Conservation (phyloP, 2,797 vertebrate species). For the Chaunax sp. region DNA sequence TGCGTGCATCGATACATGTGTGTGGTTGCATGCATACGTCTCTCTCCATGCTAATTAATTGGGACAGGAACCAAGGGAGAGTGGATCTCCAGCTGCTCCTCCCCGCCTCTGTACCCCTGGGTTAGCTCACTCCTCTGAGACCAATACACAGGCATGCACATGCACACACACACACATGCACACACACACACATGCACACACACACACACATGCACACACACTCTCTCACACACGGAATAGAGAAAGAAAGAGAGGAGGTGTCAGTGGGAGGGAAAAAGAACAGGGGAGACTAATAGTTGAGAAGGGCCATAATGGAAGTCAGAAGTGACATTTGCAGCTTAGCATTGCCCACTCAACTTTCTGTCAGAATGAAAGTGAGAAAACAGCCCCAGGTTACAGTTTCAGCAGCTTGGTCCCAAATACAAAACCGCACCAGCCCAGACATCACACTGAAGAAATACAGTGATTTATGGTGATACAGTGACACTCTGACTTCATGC, state of each 20-base stretch:
- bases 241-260: conserved; percentile 7
- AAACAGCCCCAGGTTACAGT: conserved; percentile 31
- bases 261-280: conserved; percentile 7
- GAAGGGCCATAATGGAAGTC: conserved; percentile 38
- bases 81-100: conserved; percentile 79
- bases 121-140: conserved; percentile 65
- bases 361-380: conserved; percentile 47
- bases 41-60: conserved; percentile 73
- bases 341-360: conserved; percentile 28
- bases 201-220: background rate
- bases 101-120: conserved; percentile 66
- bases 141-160: conserved; percentile 24
- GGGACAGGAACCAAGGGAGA: conserved; percentile 78
- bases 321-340: conserved; percentile 60
- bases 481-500: conserved; percentile 4
- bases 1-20: background rate
- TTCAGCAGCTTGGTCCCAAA: conserved; percentile 16
- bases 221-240: background rate
- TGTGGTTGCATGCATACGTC: conserved; percentile 15
- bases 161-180: conserved; percentile 12
- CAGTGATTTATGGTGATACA: conserved; percentile 1
- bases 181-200: background rate
- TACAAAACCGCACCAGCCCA: conserved; percentile 21
- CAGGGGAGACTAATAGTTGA: conserved; percentile 31
- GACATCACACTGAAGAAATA: conserved; percentile 8